Percentiles rank a stretch among this genome's conserved stretches.
Conservation (phyloP, 1,140 invertebrate species). For the Ylistrum balloti region DNA sequence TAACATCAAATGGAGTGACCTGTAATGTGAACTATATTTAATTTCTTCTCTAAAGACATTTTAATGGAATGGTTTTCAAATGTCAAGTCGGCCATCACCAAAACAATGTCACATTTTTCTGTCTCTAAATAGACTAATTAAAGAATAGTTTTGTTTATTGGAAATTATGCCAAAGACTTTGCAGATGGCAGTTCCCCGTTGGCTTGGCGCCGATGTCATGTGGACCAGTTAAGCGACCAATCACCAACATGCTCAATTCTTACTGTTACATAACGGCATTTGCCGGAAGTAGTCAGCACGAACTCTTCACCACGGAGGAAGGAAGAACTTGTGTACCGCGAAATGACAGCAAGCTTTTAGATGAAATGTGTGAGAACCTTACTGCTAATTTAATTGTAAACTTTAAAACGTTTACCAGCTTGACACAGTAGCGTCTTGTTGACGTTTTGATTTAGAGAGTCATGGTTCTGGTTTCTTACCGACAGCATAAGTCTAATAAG, state of each 20-base stretch:
- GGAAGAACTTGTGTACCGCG: constrained; percentile 24
- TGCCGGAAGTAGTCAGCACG: background rate
- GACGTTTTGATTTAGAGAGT: constrained; percentile 23
- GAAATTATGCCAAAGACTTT: background rate
- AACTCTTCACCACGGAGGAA: constrained; percentile 4
- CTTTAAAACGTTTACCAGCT: constrained; percentile 33
- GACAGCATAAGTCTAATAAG: background rate
- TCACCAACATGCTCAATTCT: background rate
- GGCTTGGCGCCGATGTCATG: constrained; percentile 22
- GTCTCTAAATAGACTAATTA: constrained; percentile 28
- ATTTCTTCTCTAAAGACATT: background rate
- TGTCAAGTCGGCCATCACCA: background rate
- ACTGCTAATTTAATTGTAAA: constrained; percentile 34
- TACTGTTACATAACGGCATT: constrained; percentile 30
- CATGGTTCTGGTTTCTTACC: background rate
- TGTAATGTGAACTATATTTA: background rate
- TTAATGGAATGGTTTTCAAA: background rate
- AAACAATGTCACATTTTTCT: constrained; percentile 39
- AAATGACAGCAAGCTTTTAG: constrained; percentile 38
- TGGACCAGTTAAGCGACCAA: constrained; percentile 20
- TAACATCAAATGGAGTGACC: background rate
- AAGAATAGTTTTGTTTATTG: constrained; percentile 30
- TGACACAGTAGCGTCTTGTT: background rate
- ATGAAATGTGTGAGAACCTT: constrained; percentile 26
- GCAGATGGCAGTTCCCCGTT: constrained; percentile 21